Base-by-base conservation (phyloP, 2,888 invertebrate genomes). In the Panopea generosa region DNA sequence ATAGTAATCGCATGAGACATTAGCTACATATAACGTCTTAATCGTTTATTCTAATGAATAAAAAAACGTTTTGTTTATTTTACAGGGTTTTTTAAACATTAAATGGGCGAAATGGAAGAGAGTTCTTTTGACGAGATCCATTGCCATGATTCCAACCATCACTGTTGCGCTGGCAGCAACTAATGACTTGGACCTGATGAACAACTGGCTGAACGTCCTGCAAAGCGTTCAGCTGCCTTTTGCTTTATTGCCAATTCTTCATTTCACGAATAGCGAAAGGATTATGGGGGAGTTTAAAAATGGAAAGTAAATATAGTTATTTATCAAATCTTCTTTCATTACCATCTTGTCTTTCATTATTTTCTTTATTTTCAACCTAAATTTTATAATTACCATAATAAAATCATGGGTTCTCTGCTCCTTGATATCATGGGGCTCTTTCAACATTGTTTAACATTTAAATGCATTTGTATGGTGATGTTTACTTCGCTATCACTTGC, bases 241-340 rank as follows among this genome's bases (percentile, higher is more conserved):
- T 91, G 97, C 97, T 0, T 95, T 96, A 2, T 94, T 97, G 77
- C 97, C 97, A 9, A 95, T 96, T 2, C 95, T 97, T 77, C 96
- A 97, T 0, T 97, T 97, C 90, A 97, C 97, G 0, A 96, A 96
- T 66, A 96, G 95, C 86, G 92, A 93, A 1, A 94, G 95, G 56
- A 95, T 97, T 53, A 97, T 97, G 97, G 96, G 96, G 43, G 95
- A 96, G 85, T 97, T 97, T 92, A 95, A 94, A 56, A 97, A 96
- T 92, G 96, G 96, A 93, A 74, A 72, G 89, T 89, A 77, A 75
- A 76, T 77, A 9, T 11, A 22, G 45, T 16, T 27, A 26, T 14
- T 20, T n/a, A n/a, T 29, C 14, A 49, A 16, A 49, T 7, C 7
- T 11, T 7, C 18, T 49, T 49, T 7, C 7, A 18, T 7, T n/a